Percentiles rank a stretch among this genome's conserved stretches.
Evolutionary conservation across 2,797 vertebrate species (phyloP).

Genomic region (Crocodylus rhombifer): DNA sequence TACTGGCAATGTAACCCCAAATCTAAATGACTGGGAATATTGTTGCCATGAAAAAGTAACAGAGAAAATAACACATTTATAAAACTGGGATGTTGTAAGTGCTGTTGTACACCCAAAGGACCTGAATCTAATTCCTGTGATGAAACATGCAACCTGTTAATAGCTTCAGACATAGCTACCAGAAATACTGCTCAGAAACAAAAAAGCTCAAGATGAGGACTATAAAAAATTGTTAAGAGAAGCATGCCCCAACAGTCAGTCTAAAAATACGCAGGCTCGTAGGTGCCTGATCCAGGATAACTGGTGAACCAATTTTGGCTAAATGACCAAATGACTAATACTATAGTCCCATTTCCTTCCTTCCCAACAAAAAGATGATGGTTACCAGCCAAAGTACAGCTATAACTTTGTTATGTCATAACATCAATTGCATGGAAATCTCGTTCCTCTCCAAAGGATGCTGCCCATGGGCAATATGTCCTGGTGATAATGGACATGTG

Average conservation of each 20-base stretch:
- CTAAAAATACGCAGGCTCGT: not conserved
- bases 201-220: not conserved
- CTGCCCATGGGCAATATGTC: accelerated
- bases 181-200: not conserved
- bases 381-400: not conserved
- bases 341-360: not conserved
- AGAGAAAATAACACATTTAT: not conserved
- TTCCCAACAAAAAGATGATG: not conserved
- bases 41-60: not conserved
- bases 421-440: not conserved
- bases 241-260: accelerated
- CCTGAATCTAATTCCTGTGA: accelerated
- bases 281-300: not conserved
- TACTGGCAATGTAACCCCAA: not conserved
- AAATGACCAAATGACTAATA: no score
- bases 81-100: not conserved
- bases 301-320: not conserved
- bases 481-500: not conserved
- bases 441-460: not conserved
- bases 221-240: not conserved
- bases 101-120: not conserved
- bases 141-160: not conserved
- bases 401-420: not conserved
- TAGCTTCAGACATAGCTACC: not conserved
- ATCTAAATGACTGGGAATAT: not conserved